These are phyloP conservation scores for Andrena hattorfiana DNA, from an alignment of 2,888 invertebrate genomes.

Conservation along the genomic window DNA sequence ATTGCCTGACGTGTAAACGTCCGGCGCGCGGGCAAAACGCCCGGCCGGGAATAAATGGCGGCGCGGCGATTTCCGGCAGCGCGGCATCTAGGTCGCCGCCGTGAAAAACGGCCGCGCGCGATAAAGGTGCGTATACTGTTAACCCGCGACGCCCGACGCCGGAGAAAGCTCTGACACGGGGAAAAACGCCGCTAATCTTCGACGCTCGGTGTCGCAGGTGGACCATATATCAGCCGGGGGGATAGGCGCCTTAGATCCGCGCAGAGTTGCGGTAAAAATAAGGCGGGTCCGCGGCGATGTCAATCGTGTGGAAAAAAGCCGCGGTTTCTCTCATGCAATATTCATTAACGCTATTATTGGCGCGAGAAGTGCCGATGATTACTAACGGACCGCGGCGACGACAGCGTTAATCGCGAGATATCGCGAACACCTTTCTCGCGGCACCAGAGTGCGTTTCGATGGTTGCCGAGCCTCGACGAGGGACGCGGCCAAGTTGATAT, in stretches of 20 bases:
- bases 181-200: constrained; percentile 44
- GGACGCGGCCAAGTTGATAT: constrained; percentile 38
- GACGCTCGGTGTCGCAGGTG: constrained; percentile 16
- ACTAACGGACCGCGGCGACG: constrained; percentile 11
- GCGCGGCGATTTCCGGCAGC: constrained; percentile 44
- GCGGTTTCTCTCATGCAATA: constrained; percentile 74
- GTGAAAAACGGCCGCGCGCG: constrained; percentile 45
- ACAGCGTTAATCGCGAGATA: constrained; percentile 25
- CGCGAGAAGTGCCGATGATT: constrained; percentile 57
- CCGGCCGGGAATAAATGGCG: constrained; percentile 31
- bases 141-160: constrained; percentile 12
- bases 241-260: constrained; percentile 3
- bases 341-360: constrained; percentile 69
- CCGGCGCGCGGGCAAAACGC: background rate
- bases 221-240: constrained; percentile 30
- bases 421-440: constrained; percentile 24
- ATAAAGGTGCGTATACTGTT: constrained; percentile 25
- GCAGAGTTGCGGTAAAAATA: background rate
- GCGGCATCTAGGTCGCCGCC: constrained; percentile 44
- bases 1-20: constrained; percentile 29
- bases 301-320: constrained; percentile 2
- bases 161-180: constrained; percentile 40
- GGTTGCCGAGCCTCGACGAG: background rate
- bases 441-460: background rate
- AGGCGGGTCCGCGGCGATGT: constrained; percentile 2